These are phyloP conservation scores for Drosophila nr. medialis DNA, from an alignment of 2,888 invertebrate species.

Conservation along the genomic window DNA sequence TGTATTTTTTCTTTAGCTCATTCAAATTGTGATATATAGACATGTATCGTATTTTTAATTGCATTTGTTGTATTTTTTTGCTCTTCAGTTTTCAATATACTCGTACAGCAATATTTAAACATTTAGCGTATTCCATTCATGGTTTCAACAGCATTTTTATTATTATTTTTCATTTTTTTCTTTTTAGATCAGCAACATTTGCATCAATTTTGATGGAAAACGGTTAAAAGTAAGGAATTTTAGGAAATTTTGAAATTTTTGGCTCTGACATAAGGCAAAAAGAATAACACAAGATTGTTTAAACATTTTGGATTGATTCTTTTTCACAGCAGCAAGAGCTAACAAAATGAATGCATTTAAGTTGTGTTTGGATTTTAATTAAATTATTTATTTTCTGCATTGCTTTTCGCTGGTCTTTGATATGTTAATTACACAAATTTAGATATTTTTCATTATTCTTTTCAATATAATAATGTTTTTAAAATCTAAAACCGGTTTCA, in stretches of 20 bases:
- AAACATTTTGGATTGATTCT: not conserved
- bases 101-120: not conserved
- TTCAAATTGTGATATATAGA: constrained; percentile 5
- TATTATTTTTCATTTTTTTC: not conserved
- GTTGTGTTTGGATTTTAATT: not conserved
- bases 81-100: constrained; percentile 1
- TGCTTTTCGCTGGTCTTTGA: not conserved
- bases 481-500: not conserved
- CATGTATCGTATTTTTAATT: constrained; percentile 1
- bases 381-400: not conserved
- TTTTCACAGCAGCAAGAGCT: not conserved
- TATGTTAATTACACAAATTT: not conserved
- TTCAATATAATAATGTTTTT: not conserved
- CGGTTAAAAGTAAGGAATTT: not conserved
- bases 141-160: not conserved
- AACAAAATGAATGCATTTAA: not conserved
- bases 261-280: not conserved
- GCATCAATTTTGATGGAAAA: not conserved
- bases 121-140: not conserved
- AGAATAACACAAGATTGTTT: not conserved
- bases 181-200: not conserved
- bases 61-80: not conserved
- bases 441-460: not conserved
- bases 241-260: not conserved
- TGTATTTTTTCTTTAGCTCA: not conserved